Evolutionary conservation across 2,113 vertebrate genomes (phyloP), one percentile per base, ranked within the genome.

Genomic region (Anguilla japonica): DNA sequence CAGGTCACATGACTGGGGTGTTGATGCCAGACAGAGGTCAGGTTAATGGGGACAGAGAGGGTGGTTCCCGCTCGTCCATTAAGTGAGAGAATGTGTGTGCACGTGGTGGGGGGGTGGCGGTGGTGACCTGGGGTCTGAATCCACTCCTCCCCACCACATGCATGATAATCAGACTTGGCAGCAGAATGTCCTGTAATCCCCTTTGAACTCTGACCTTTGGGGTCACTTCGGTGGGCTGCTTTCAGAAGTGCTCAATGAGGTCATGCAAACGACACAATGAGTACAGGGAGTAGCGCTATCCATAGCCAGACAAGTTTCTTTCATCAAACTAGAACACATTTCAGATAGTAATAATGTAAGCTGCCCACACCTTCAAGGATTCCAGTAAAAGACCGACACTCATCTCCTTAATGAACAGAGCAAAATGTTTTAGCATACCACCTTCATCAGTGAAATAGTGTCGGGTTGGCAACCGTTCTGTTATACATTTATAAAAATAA

Each of bases 171-270:
- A 41, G 67, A 15, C 43, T 26, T 13, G 67, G 22, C 43, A 46
- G 29, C n/a, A 57, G 85, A 88, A 89, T 89, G 40, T 84, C 50
- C 85, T 71, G 50, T 79, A 87, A 87, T 87, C 85, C 85, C 84
- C 80, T 80, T n/a, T 34, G 16, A 84, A 79, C 82, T 82, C 41
- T 43, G 81, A 82, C 81, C 81, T 82, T 53, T 13, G 18, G 40
- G 26, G 81, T 82, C 81, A 82, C 16, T 82, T 50, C 4, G 20
- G 81, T 41, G 22, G 81, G 41, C 41, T 41, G 81, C 41, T 82
- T 18, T 43, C 53, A 41, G 14, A 41, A 50, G 2, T 11, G 41
- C 43, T 82, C 26, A 5, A 14, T 13, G n/a, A 50, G 22, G 81
- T 41, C 13, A 22, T 5, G 43, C 22, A n/a, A 84, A 16, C 3